These are phyloP conservation scores for Ligdia adustata DNA, from an alignment of 2,888 invertebrate species.

Conservation along the genomic window DNA sequence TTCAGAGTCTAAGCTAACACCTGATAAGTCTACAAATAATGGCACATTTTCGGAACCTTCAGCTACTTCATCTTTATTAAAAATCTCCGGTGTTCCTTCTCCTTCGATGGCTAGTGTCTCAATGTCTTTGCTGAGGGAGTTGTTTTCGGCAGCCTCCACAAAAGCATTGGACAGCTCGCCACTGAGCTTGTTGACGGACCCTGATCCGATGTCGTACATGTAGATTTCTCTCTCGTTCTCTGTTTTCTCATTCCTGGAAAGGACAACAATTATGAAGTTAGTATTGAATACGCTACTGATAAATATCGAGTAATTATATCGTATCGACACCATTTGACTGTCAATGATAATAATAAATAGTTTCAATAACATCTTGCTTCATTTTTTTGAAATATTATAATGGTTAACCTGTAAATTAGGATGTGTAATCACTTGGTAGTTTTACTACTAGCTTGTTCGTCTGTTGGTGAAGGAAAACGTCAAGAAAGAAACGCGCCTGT, in stretches of 20 bases:
- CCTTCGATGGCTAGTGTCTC: conserved; percentile 83
- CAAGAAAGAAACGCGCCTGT: too few species aligned
- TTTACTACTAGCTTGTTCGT: too few species aligned
- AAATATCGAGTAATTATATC: too few species aligned
- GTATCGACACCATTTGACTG: too few species aligned
- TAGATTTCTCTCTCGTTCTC: conserved; percentile 90
- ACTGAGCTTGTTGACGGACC: conserved; percentile 89
- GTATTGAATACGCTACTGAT: not conserved
- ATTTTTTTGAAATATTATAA: too few species aligned
- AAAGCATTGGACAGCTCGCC: conserved; percentile 93
- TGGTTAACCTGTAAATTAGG: too few species aligned
- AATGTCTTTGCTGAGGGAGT: conserved; percentile 87
- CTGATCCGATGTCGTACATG: conserved; percentile 92
- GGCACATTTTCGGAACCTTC: conserved; percentile 80
- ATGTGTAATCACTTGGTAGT: too few species aligned
- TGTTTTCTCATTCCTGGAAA: conserved; percentile 71
- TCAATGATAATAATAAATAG: too few species aligned
- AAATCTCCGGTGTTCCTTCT: conserved; percentile 73
- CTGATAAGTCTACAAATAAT: conserved; percentile 79
- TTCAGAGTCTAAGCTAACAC: conserved; percentile 66
- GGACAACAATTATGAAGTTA: conserved; percentile 20
- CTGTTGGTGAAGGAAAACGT: too few species aligned
- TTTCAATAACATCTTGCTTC: too few species aligned
- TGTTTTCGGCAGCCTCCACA: conserved; percentile 94
- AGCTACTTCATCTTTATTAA: conserved; percentile 55